These are phyloP conservation scores for Scomber scombrus DNA, from an alignment of 2,113 vertebrate species.

Conservation along the genomic window DNA sequence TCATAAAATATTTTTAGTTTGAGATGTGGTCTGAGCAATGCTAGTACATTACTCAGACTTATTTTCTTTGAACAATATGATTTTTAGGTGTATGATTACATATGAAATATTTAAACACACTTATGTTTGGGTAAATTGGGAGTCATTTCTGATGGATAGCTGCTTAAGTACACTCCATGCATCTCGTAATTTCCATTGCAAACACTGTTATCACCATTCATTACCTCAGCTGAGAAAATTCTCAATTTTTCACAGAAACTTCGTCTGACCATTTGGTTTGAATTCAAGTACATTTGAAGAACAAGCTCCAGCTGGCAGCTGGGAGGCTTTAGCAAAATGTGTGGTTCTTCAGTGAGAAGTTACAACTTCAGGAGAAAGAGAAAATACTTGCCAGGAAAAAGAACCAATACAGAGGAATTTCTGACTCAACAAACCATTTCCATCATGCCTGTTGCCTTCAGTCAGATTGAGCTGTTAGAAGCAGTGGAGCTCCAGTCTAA, in stretches of 20 bases:
- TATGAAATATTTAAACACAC: constrained; percentile 16
- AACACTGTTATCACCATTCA: not conserved
- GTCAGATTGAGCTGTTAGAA: constrained; percentile 68
- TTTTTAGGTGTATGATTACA: not conserved
- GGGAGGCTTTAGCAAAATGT: constrained; percentile 16
- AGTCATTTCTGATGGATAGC: not conserved
- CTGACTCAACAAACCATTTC: constrained; percentile 56
- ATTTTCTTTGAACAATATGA: not conserved
- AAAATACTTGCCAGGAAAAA: constrained; percentile 38
- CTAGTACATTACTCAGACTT: not conserved
- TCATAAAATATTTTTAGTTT: constrained; percentile 6
- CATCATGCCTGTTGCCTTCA: constrained; percentile 60
- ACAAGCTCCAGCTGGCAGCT: constrained; percentile 31
- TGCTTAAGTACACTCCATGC: not conserved
- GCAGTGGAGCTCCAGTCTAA: constrained; percentile 39
- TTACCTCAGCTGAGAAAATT: constrained; percentile 21
- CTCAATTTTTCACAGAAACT: constrained; percentile 1
- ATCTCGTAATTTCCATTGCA: not conserved
- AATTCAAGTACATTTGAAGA: constrained; percentile 21
- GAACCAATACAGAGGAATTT: constrained; percentile 40
- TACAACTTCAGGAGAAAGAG: constrained; percentile 25
- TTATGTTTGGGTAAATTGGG: constrained; percentile 9
- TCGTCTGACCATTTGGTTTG: not conserved
- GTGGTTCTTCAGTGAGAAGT: constrained; percentile 13
- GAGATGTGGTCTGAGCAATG: not conserved